Percentiles rank a stretch among this genome's conserved stretches.
Conservation (phyloP, 1,140 invertebrate species). For the Drosophila subobscura region DNA sequence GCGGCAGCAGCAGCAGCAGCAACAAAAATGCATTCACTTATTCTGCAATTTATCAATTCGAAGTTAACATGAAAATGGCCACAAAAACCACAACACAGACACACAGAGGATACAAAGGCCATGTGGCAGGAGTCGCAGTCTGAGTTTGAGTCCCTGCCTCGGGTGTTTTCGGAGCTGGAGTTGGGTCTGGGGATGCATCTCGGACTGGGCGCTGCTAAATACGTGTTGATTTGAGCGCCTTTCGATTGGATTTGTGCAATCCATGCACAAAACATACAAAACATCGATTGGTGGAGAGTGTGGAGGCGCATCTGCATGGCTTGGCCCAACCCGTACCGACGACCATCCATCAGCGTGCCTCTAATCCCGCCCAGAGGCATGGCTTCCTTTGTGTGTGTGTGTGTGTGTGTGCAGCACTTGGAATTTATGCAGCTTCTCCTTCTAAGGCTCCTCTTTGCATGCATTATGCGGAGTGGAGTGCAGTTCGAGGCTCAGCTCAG, state of each 20-base stretch:
- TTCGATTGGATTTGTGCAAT: slow-evolving; percentile 61
- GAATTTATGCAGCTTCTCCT: slow-evolving; percentile 65
- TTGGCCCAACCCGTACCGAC: neutral
- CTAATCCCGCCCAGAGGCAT: slow-evolving; percentile 64
- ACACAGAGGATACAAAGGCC: slow-evolving; percentile 16
- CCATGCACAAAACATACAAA: slow-evolving; percentile 9
- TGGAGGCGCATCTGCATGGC: neutral
- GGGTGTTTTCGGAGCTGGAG: slow-evolving; percentile 22
- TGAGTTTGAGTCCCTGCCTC: slow-evolving; percentile 13
- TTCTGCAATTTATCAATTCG: slow-evolving; percentile 75
- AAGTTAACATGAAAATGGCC: slow-evolving; percentile 62
- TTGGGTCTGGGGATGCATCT: slow-evolving; percentile 5
- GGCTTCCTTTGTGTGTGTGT: slow-evolving; percentile 27
- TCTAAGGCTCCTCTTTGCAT: slow-evolving; percentile 62
- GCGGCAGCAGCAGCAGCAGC: slow-evolving; percentile 21
- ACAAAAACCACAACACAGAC: slow-evolving; percentile 57
- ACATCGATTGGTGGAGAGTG: slow-evolving; percentile 28
- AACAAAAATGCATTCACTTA: slow-evolving; percentile 69
- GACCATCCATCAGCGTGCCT: slow-evolving; percentile 45
- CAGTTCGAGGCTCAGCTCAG: slow-evolving; percentile 33
- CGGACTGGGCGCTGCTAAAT: slow-evolving; percentile 63
- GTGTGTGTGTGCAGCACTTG: slow-evolving; percentile 29
- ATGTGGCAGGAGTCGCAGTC: neutral
- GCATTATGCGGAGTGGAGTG: slow-evolving; percentile 53
- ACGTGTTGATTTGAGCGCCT: slow-evolving; percentile 73